Conservation (phyloP, 2,797 vertebrate species). For the Xyrichtys novacula region DNA sequence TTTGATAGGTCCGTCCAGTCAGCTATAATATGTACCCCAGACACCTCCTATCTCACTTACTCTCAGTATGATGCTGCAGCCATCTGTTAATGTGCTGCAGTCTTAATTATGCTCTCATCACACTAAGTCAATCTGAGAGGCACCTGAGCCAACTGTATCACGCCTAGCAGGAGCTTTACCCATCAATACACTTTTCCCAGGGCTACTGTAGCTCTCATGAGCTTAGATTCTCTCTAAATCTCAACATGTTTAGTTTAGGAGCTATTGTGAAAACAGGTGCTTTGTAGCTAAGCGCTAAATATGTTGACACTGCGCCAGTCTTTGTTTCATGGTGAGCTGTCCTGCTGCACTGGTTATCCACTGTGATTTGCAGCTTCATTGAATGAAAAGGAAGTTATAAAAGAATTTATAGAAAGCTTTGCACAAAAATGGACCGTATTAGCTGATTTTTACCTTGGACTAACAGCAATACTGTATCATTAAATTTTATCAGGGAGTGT, state of each 20-base stretch:
- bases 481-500: not conserved
- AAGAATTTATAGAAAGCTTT: not conserved
- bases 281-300: conserved; percentile 20
- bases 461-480: not conserved
- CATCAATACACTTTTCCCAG: conserved; percentile 65
- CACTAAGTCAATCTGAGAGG: conserved; percentile 69
- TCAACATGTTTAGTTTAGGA: conserved; percentile 4
- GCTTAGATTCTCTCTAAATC: conserved; percentile 29
- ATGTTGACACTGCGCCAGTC: not conserved
- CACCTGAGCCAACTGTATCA: conserved; percentile 44
- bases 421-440: not conserved
- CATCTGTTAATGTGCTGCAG: conserved; percentile 72
- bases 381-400: not conserved
- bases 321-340: conserved; percentile 1
- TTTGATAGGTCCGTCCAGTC: conserved; percentile 1
- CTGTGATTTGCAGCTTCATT: not conserved
- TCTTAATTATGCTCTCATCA: conserved; percentile 80
- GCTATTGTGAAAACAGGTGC: conserved; percentile 14
- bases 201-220: conserved; percentile 32
- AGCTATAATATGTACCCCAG: conserved; percentile 17
- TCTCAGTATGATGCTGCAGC: conserved; percentile 47
- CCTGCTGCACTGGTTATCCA: not conserved
- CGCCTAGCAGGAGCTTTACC: conserved; percentile 39
- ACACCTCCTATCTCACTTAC: conserved; percentile 9
- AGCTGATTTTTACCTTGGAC: not conserved